phyloP scores from a whole-genome alignment of 2,797 vertebrate species.

The Sebastes baramenuke region DNA sequence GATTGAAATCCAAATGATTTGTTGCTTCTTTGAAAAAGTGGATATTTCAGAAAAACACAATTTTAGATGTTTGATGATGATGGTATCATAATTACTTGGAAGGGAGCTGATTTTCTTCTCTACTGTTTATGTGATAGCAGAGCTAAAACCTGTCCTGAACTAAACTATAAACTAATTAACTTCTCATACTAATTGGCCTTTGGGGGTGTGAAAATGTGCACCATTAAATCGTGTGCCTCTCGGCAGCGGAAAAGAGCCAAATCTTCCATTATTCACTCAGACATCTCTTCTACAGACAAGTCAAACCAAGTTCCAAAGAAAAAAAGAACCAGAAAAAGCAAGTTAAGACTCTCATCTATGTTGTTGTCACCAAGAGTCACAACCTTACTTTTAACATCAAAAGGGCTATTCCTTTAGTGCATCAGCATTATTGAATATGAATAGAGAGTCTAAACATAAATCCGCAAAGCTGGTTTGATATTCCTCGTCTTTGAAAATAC shows the following conservation, averaged over 20 bases:
- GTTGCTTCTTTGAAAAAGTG: not conserved
- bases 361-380: not conserved
- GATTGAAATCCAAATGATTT: not conserved
- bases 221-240: not conserved
- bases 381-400: not conserved
- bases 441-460: slow-evolving; percentile 6
- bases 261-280: not conserved
- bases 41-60: not conserved
- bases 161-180: slow-evolving; percentile 8
- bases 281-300: not conserved
- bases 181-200: slow-evolving; percentile 3
- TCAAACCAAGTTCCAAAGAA: not conserved
- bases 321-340: not conserved
- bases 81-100: slow-evolving; percentile 10
- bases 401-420: not conserved
- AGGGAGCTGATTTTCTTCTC: not conserved
- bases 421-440: slow-evolving; percentile 6
- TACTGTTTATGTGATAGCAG: not conserved
- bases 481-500: not conserved
- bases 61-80: not conserved
- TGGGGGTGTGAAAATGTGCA: not conserved
- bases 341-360: not conserved
- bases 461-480: not conserved
- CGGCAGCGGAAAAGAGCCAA: not conserved
- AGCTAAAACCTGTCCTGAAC: not conserved